These are phyloP conservation scores for Caenorhabditis tropicalis DNA, from an alignment of 1,140 invertebrate genomes.

Conservation along the genomic window DNA sequence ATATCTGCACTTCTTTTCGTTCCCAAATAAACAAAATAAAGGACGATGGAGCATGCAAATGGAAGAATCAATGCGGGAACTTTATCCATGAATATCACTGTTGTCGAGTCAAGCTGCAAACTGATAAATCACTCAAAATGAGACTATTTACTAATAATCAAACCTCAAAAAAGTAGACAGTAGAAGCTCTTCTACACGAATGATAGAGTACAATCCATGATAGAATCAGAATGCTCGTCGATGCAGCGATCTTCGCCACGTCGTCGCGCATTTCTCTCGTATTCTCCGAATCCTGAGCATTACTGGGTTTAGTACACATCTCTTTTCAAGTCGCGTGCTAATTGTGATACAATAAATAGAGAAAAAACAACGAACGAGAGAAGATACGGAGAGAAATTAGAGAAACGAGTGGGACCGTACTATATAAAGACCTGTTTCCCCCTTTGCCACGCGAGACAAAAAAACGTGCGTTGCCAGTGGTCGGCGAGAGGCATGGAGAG, in stretches of 20 bases:
- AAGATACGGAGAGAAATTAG: slow-evolving; percentile 7
- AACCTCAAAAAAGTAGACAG: slow-evolving; percentile 57
- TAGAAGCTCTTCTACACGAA: slow-evolving; percentile 43
- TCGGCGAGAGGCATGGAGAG: neutral
- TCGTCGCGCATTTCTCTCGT: neutral
- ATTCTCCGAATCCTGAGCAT: slow-evolving; percentile 17
- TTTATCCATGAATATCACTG: slow-evolving; percentile 44
- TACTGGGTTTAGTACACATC: slow-evolving; percentile 2
- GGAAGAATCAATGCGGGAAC: slow-evolving; percentile 39
- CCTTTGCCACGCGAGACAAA: slow-evolving; percentile 6
- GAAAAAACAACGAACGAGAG: neutral
- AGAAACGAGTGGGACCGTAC: neutral
- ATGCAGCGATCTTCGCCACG: slow-evolving; percentile 16
- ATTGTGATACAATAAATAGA: neutral
- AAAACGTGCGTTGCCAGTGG: slow-evolving; percentile 20
- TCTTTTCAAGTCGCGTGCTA: neutral
- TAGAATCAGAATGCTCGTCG: neutral
- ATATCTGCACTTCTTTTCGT: slow-evolving; percentile 28
- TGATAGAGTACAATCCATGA: slow-evolving; percentile 38
- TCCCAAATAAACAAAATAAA: slow-evolving; percentile 32
- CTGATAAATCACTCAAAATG: neutral
- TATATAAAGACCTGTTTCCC: slow-evolving; percentile 32
- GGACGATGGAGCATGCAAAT: slow-evolving; percentile 7
- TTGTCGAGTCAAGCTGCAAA: slow-evolving; percentile 46
- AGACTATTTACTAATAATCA: neutral